phyloP scores from a whole-genome alignment of 2,113 vertebrate genomes.

The Eulemur rufifrons region DNA sequence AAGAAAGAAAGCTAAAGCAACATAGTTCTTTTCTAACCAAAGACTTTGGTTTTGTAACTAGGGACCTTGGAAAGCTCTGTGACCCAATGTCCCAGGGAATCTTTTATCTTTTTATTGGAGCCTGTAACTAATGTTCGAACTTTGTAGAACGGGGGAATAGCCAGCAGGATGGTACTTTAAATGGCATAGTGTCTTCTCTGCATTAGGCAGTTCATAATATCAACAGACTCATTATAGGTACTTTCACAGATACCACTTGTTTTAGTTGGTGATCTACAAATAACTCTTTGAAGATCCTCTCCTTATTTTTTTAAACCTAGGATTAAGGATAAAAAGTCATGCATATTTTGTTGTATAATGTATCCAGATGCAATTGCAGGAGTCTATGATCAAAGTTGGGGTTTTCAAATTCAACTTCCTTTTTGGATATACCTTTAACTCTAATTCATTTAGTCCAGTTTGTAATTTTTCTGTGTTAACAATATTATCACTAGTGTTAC shows the following conservation, averaged over 20 bases:
- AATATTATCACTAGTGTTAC: background rate
- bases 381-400: background rate
- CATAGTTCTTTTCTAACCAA: background rate
- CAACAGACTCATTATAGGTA: background rate
- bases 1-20: background rate
- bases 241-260: background rate
- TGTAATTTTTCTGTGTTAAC: background rate
- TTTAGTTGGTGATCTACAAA: background rate
- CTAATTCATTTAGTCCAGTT: background rate
- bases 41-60: background rate
- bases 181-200: background rate
- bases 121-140: background rate
- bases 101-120: background rate
- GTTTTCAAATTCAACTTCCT: background rate
- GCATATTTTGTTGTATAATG: background rate
- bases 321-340: background rate
- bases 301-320: background rate
- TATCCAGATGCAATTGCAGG: background rate
- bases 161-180: background rate
- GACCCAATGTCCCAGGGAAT: background rate
- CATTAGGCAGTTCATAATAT: background rate
- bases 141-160: background rate
- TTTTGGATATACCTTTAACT: background rate
- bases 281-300: background rate
- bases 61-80: background rate